Evolutionary conservation across 1,140 invertebrate species (phyloP), one percentile per base, ranked within the genome.

Genomic region (Leptestheria dahalacensis): DNA sequence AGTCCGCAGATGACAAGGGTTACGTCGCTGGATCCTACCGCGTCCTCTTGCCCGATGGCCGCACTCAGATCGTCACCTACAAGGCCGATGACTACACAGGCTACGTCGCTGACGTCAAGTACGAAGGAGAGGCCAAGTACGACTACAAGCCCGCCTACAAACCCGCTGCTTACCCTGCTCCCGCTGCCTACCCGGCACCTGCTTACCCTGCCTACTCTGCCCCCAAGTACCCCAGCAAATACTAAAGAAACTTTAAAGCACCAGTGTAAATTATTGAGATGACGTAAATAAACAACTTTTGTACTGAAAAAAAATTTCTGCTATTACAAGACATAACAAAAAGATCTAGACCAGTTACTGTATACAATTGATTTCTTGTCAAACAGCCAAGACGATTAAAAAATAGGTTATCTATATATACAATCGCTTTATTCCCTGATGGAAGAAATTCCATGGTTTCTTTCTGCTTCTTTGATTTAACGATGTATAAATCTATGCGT

Each of bases 21-120:
- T 60, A 73, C 15, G 82, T 83, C 11, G 57, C 24, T 46, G 84
- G 85, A 53, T 76, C 79, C 62, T 87, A 88, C 73, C 81, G 84
- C 64, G 83, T 87, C 29, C 73, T 83, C 23, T 70, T 88, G 24
- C 85, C 85, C 2, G 85, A 87, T 71, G 85, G 84, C 28, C 76
- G 84, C 28, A 48, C 48, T 28, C 61, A 62, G 26, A 62, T 53
- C 48, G 61, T 62, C 24, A 57, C 48, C 47, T 65, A 65, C 57
- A 63, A 48, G 52, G 63, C 64, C 29, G 64, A 64, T 48, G 59
- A 56, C 53, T 59, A 62, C 49, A 59, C 57, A 3, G 65, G 65
- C 11, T 65, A 63, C 47, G 64, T 65, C 21, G 64, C 64, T 20
- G 65, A 65, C 59, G 65, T 65, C 48, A 54, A 64, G 48, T 65